These are phyloP conservation scores for Gavia stellata DNA, from an alignment of 2,113 vertebrate genomes.

Conservation along the genomic window DNA sequence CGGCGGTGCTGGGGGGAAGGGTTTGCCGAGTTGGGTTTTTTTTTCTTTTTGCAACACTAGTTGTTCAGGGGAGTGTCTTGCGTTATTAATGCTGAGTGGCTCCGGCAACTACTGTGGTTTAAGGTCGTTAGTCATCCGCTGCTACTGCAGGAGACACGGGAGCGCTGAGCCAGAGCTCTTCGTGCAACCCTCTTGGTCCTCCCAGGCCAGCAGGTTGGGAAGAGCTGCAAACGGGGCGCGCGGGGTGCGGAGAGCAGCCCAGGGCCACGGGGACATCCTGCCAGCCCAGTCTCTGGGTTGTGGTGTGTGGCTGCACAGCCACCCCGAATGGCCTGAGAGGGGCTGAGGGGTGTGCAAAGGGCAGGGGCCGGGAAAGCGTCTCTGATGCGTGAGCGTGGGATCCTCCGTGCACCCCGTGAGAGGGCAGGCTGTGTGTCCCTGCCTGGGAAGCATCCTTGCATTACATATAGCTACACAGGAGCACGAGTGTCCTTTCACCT, in stretches of 20 bases:
- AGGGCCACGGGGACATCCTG: neutral
- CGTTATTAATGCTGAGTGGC: conserved; percentile 19
- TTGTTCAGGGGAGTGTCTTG: conserved; percentile 45
- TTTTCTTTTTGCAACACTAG: neutral
- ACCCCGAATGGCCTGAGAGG: neutral
- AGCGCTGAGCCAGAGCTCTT: neutral
- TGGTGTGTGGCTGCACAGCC: neutral
- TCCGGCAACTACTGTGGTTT: neutral
- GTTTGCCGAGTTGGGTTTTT: neutral
- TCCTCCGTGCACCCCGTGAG: accelerated
- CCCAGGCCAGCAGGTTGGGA: conserved; percentile 14
- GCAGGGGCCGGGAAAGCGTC: neutral
- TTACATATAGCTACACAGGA: neutral
- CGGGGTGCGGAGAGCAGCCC: neutral
- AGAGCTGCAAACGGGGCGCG: neutral
- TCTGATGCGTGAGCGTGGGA: accelerated
- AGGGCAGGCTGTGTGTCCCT: accelerated
- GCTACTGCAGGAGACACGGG: neutral
- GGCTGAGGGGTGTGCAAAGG: neutral
- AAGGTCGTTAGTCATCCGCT: conserved; percentile 2
- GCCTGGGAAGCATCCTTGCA: neutral
- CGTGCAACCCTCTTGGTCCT: neutral
- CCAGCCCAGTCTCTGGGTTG: accelerated
- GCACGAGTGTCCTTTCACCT: accelerated
- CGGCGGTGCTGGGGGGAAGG: neutral